These are phyloP conservation scores for Barypeithes pellucidus DNA, from an alignment of 2,888 invertebrate genomes.

Conservation along the genomic window DNA sequence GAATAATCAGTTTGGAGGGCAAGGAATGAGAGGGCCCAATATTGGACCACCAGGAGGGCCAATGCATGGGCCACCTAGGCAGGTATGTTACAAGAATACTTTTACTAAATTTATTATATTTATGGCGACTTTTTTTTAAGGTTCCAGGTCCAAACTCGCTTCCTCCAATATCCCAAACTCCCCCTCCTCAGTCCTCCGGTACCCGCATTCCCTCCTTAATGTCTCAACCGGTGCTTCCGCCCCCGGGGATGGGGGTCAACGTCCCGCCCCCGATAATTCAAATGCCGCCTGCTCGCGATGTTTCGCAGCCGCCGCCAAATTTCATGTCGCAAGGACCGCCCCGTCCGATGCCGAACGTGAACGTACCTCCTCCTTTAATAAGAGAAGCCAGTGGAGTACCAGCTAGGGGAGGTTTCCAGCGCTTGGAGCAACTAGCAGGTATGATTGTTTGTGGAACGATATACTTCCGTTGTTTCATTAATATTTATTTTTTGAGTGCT, in stretches of 20 bases:
- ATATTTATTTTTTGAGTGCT: not conserved
- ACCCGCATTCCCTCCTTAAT: conserved; percentile 67
- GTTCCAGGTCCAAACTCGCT: conserved; percentile 7
- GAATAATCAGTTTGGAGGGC: not conserved
- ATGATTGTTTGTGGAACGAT: conserved; percentile 47
- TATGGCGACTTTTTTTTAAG: not conserved
- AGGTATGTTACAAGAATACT: not conserved
- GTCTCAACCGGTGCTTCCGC: conserved; percentile 69
- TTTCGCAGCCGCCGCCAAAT: conserved; percentile 63
- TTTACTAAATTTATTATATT: not conserved
- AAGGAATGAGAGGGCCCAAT: conserved; percentile 31
- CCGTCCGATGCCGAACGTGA: conserved; percentile 66
- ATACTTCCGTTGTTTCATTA: conserved; percentile 8
- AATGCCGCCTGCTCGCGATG: conserved; percentile 45
- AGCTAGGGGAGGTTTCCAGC: conserved; percentile 55
- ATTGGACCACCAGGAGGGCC: not conserved
- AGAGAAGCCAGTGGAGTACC: conserved; percentile 14
- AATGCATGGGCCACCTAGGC: not conserved
- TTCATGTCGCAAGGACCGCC: conserved; percentile 65
- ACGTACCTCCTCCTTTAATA: conserved; percentile 69
- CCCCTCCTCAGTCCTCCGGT: conserved; percentile 17
- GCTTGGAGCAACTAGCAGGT: conserved; percentile 66
- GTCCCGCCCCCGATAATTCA: conserved; percentile 57
- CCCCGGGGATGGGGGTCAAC: conserved; percentile 63
- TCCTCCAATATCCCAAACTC: not conserved